Evolutionary conservation across 2,113 vertebrate genomes (phyloP), one percentile per base, ranked within the genome.

Genomic region (Egretta garzetta): DNA sequence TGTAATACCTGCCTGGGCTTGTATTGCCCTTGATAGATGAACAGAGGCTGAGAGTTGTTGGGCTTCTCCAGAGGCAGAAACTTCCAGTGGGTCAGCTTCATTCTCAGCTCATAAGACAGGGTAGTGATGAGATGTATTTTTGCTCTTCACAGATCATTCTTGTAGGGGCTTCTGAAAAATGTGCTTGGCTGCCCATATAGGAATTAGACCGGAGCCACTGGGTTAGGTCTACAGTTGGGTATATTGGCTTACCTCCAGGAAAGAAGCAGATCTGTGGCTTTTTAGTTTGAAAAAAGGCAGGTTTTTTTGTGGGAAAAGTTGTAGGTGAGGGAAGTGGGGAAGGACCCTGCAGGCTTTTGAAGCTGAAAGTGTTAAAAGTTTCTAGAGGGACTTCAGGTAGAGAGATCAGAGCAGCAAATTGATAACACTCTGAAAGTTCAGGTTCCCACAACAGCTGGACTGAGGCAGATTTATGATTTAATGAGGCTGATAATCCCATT

Each of bases 401-500:
- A n/a, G 24, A 73, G 72, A 77, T 83, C 80, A 76, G 47, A 89
- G 72, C 41, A 64, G 62, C 0, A 2, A 91, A 60, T 5, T 71
- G 64, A 72, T 91, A 68, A 37, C 16, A 28, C 64, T 91, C 85
- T 63, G 81, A 96, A 91, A 82, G 72, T 84, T 93, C 89, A 94
- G 73, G 79, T 97, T 97, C 94, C 88, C 90, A 97, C 96, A 95
- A 93, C 86, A 88, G 81, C 89, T 90, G 82, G 92, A 58, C 89
- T 84, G 64, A 70, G 80, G 79, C 85, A 96, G 74, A 81, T 32
- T 96, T 92, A 79, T 86, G 89, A 64, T 90, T 80, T 97, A 93
- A 95, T 93, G 84, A 89, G 84, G 86, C 90, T 94, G 85, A 88
- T 96, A 96, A 96, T 97, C 92, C 89, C 88, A 91, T 96, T 88